Evolutionary conservation across 2,797 vertebrate genomes (phyloP).

Genomic region (Petrocephalus schoutedeni): DNA sequence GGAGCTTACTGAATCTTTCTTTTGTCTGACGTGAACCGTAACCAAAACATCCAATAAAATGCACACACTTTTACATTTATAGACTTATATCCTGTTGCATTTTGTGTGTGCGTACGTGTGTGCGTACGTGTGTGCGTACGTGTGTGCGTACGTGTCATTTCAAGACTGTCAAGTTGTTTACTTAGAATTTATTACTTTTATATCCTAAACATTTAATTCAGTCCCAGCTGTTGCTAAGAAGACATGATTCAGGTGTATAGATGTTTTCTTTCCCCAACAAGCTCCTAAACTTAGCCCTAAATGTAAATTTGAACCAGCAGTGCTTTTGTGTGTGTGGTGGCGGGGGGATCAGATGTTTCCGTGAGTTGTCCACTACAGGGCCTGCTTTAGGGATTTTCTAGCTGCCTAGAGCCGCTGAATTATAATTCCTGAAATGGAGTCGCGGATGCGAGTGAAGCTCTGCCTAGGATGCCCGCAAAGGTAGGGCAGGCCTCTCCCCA

Average conservation of each 20-base stretch:
- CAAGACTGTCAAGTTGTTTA: background rate
- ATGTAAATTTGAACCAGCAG: too few relatives aligned
- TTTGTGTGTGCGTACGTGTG: background rate
- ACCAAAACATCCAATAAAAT: constrained; percentile 22
- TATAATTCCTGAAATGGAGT: background rate
- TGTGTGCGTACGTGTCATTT: background rate
- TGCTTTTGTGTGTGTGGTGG: too few relatives aligned
- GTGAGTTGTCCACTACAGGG: background rate
- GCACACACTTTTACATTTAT: constrained; percentile 24
- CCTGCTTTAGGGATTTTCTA: background rate
- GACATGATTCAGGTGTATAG: background rate
- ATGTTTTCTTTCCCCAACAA: background rate
- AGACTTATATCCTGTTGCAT: background rate
- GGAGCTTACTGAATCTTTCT: background rate
- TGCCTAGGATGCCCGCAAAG: background rate
- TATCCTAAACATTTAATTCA: background rate
- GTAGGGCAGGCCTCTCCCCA: background rate
- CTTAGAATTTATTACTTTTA: background rate
- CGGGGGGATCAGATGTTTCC: background rate
- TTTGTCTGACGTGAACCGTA: constrained; percentile 25
- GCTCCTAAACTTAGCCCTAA: background rate
- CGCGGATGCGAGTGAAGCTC: background rate
- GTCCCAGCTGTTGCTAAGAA: background rate
- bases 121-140: background rate
- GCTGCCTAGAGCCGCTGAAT: background rate